Percentiles rank a stretch among this genome's conserved stretches.
These are phyloP conservation scores for Drosophila niveifrons DNA, from an alignment of 2,888 invertebrate species.

Conservation along the genomic window DNA sequence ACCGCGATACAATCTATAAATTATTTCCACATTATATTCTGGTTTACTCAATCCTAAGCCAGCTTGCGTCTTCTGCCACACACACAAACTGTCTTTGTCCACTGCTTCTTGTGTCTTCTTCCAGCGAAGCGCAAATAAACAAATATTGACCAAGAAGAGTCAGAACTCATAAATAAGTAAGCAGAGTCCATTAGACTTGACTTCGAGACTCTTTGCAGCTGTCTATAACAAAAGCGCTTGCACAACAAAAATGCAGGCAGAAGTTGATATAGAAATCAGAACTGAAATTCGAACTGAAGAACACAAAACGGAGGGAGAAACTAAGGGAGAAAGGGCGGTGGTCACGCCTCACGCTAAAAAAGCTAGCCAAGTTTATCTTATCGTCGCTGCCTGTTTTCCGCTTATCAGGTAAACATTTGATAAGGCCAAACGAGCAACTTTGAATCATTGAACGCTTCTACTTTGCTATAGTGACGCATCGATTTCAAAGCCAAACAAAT, in stretches of 20 bases:
- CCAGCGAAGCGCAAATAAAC: conserved; percentile 9
- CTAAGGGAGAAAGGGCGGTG: background rate
- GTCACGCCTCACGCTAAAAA: conserved; percentile 24
- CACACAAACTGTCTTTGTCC: conserved; percentile 10
- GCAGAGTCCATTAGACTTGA: conserved; percentile 32
- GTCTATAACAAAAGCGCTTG: conserved; percentile 44
- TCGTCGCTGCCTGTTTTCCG: conserved; percentile 20
- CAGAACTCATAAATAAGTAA: conserved; percentile 38
- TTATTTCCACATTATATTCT: conserved; percentile 63
- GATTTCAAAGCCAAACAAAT: conserved; percentile 1
- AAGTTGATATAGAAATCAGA: conserved; percentile 47
- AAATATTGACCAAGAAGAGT: conserved; percentile 50
- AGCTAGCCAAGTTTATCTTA: conserved; percentile 46
- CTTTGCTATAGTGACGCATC: conserved; percentile 38
- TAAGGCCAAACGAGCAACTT: conserved; percentile 23
- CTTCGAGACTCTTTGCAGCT: background rate
- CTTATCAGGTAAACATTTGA: conserved; percentile 53
- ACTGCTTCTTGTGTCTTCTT: conserved; percentile 4
- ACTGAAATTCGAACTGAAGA: conserved; percentile 17
- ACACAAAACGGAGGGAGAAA: background rate
- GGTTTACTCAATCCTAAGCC: conserved; percentile 41
- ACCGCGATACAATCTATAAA: conserved; percentile 41
- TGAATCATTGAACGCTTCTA: conserved; percentile 3
- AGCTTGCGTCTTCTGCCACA: conserved; percentile 6
- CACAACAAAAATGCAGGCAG: conserved; percentile 57